Conservation (phyloP, 2,113 vertebrate species). For the Hippopotamus amphibius region DNA sequence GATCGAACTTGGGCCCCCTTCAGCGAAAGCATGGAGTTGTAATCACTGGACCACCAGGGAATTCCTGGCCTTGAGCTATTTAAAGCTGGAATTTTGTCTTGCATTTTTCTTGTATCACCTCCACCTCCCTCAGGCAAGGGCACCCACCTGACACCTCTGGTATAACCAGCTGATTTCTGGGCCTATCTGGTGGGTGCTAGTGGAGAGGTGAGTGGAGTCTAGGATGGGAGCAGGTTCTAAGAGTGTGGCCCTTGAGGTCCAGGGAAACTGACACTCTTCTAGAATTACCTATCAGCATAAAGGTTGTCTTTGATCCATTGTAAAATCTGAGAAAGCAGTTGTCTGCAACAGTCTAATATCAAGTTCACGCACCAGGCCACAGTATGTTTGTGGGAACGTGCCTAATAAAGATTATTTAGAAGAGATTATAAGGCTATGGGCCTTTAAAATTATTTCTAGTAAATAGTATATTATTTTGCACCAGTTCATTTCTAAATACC, state of each 20-base stretch:
- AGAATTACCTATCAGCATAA: not conserved
- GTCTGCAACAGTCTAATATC: not conserved
- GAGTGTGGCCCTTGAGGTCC: not conserved
- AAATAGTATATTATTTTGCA: not conserved
- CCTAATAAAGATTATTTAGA: slow-evolving; percentile 15
- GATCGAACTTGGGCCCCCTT: too few species aligned
- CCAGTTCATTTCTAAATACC: not conserved
- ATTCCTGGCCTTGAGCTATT: too few species aligned
- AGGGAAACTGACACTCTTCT: not conserved
- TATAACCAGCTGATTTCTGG: not conserved
- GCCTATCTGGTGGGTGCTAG: too few species aligned
- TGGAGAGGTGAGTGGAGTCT: not conserved
- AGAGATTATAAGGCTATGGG: not conserved
- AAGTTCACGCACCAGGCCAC: not conserved
- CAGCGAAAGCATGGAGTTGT: too few species aligned
- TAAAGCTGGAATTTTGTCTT: not conserved
- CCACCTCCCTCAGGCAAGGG: not conserved
- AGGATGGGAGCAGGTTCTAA: not conserved
- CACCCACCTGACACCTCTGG: not conserved
- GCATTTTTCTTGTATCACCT: not conserved
- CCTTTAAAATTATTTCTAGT: not conserved
- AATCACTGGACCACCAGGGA: too few species aligned
- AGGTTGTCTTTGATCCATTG: not conserved
- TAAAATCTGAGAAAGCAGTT: not conserved
- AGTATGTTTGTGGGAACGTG: not conserved